Percentiles rank a stretch among this genome's conserved stretches.
Conservation (phyloP, 2,888 invertebrate species). For the Cosmia trapezina region DNA sequence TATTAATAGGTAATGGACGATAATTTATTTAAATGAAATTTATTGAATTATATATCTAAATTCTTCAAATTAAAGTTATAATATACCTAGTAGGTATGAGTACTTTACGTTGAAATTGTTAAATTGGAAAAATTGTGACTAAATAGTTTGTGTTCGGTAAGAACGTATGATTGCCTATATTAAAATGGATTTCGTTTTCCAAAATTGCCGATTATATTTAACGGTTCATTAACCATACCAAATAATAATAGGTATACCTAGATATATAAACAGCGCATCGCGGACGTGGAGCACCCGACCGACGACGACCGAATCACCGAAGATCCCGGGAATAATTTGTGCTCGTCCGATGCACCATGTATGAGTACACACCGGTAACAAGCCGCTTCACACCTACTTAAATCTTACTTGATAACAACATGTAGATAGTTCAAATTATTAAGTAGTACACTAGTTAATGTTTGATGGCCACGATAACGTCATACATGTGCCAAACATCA, state of each 20-base stretch:
- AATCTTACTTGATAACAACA: conserved; percentile 50
- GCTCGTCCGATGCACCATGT: not conserved
- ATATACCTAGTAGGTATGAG: conserved; percentile 56
- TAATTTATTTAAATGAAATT: conserved; percentile 70
- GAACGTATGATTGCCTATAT: conserved; percentile 40
- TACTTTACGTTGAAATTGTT: conserved; percentile 60
- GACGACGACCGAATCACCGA: not conserved
- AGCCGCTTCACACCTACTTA: conserved; percentile 31
- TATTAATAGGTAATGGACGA: conserved; percentile 74
- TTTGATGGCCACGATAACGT: conserved; percentile 57
- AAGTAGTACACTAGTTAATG: conserved; percentile 63
- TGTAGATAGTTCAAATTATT: conserved; percentile 66
- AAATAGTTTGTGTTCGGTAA: conserved; percentile 61
- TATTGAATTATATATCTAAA: conserved; percentile 69
- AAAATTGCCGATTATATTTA: conserved; percentile 34
- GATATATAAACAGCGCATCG: conserved; percentile 1
- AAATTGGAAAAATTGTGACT: conserved; percentile 55
- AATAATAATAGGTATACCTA: conserved; percentile 31
- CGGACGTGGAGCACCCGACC: conserved; percentile 12
- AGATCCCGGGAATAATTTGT: not conserved
- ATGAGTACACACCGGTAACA: not conserved
- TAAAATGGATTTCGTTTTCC: conserved; percentile 38
- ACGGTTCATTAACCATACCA: conserved; percentile 20
- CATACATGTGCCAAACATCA: conserved; percentile 82
- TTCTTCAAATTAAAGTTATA: conserved; percentile 63